Conservation (phyloP, 2,888 invertebrate species). For the Limenitis arthemis region DNA sequence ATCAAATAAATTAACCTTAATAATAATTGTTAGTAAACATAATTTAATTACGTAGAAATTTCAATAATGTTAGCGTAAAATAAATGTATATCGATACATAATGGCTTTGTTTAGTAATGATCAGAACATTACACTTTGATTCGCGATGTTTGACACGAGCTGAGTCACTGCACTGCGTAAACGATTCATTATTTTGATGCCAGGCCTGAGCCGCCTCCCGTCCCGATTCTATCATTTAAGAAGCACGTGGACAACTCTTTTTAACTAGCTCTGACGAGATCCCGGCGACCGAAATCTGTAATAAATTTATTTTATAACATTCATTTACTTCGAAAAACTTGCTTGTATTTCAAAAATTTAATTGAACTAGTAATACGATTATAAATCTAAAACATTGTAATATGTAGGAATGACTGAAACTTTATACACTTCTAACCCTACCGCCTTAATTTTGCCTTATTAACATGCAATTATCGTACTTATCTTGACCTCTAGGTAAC, state of each 20-base stretch:
- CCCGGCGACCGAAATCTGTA: not conserved
- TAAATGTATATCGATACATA: slow-evolving; percentile 9
- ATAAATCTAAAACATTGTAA: not conserved
- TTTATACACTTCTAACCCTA: no score
- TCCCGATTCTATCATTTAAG: slow-evolving; percentile 16
- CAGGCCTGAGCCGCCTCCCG: slow-evolving; percentile 1
- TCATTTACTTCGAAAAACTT: not conserved
- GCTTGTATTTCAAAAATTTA: not conserved
- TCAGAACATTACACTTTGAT: slow-evolving; percentile 15
- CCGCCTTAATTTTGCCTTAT: no score
- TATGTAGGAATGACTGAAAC: not conserved
- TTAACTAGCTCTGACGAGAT: slow-evolving; percentile 8
- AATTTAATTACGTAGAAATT: no score
- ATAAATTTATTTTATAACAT: not conserved
- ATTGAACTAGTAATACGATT: not conserved
- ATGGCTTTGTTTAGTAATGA: slow-evolving; percentile 21
- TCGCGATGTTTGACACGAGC: slow-evolving; percentile 20
- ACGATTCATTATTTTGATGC: slow-evolving; percentile 15
- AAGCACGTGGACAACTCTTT: slow-evolving; percentile 19
- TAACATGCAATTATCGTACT: no score
- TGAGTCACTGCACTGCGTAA: slow-evolving; percentile 24
- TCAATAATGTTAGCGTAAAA: no score
- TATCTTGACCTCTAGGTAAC: no score
- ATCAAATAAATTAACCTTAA: no score
- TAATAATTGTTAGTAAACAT: no score